Evolutionary conservation across 2,797 vertebrate genomes (phyloP).

Genomic region (Ctenochaetus hawaiiensis): DNA sequence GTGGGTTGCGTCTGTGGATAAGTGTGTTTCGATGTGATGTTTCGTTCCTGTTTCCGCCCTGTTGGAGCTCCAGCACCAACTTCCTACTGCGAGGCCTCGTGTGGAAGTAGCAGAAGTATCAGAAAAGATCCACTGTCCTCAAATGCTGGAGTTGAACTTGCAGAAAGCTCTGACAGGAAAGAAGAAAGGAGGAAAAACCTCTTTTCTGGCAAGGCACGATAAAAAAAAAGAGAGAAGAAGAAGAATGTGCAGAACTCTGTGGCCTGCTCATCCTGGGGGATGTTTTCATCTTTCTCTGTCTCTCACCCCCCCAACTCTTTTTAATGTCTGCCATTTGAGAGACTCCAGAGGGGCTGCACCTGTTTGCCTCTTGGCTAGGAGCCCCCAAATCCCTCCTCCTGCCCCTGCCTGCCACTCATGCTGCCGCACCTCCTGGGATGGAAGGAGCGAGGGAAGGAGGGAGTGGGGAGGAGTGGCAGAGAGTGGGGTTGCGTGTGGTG

Average conservation of each 20-base stretch:
- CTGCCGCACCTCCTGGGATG: slow-evolving; percentile 84
- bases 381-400: slow-evolving; percentile 81
- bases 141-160: slow-evolving; percentile 58
- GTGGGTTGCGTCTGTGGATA: slow-evolving; percentile 17
- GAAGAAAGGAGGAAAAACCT: slow-evolving; percentile 59
- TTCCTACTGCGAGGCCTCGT: slow-evolving; percentile 22
- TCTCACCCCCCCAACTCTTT: slow-evolving; percentile 69
- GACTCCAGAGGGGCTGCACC: slow-evolving; percentile 89
- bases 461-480: slow-evolving; percentile 52
- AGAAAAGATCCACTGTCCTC: slow-evolving; percentile 64
- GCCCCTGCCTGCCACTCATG: slow-evolving; percentile 87
- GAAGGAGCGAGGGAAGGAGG: slow-evolving; percentile 72
- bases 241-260: slow-evolving; percentile 78
- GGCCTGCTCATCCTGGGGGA: slow-evolving; percentile 83
- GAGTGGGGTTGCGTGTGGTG: slow-evolving; percentile 82
- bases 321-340: slow-evolving; percentile 88
- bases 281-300: slow-evolving; percentile 81
- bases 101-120: slow-evolving; percentile 51
- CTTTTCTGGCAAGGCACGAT: slow-evolving; percentile 52
- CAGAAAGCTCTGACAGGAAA: slow-evolving; percentile 59
- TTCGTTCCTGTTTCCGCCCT: neutral
- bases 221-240: slow-evolving; percentile 44
- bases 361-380: slow-evolving; percentile 89
- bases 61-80: slow-evolving; percentile 23
- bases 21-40: slow-evolving; percentile 24